Conservation (phyloP, 2,797 vertebrate genomes). For the Syngnathus acus region DNA sequence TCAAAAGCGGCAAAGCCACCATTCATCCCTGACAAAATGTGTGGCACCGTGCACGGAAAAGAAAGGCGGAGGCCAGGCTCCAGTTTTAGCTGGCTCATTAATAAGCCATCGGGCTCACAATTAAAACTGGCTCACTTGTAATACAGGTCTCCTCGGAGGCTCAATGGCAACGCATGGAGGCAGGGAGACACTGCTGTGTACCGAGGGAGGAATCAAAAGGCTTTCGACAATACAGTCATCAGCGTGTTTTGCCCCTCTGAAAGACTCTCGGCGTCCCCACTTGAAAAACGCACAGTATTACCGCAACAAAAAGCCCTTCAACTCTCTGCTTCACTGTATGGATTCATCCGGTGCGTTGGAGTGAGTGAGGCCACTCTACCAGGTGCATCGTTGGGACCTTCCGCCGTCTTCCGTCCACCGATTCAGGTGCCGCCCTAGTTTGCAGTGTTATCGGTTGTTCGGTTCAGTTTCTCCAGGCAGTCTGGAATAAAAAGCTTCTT, state of each 20-base stretch:
- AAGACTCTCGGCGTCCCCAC: conserved; percentile 60
- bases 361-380: too few relatives aligned
- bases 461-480: too few relatives aligned
- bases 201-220: conserved; percentile 51
- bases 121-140: conserved; percentile 76
- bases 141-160: conserved; percentile 74
- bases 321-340: conserved; percentile 38
- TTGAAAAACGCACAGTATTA: conserved; percentile 72
- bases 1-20: conserved; percentile 53
- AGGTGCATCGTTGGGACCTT: too few relatives aligned
- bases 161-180: conserved; percentile 36
- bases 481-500: too few relatives aligned
- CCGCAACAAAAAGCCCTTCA: conserved; percentile 44
- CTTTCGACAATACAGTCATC: conserved; percentile 85
- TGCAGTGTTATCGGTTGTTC: too few relatives aligned
- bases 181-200: conserved; percentile 77
- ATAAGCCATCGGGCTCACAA: conserved; percentile 52
- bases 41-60: background rate
- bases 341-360: background rate
- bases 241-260: conserved; percentile 79
- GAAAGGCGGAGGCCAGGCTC: background rate
- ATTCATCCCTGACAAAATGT: conserved; percentile 70
- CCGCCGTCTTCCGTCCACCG: too few relatives aligned
- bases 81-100: background rate
- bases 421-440: too few relatives aligned